These are phyloP conservation scores for Actinopyga echinites DNA, from an alignment of 53 echinoderm and acorn worm genomes.

Conservation along the genomic window DNA sequence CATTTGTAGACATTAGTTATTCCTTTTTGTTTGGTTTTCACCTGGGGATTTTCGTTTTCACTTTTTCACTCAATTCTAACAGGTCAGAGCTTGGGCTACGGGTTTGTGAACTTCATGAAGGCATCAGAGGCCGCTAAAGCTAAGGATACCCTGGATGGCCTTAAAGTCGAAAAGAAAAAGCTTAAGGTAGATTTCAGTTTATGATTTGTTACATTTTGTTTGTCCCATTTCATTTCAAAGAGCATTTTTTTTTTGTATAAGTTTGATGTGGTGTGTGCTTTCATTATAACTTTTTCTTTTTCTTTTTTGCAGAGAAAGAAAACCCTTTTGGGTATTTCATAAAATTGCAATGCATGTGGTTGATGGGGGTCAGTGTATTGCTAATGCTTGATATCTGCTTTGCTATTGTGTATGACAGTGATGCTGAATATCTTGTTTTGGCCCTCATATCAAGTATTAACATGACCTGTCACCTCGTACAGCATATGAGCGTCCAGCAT, in stretches of 20 bases:
- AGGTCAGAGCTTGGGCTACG: constrained; percentile 99
- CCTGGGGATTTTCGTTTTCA: constrained; percentile 65
- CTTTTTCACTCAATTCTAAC: constrained; percentile 61
- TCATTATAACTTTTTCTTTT: too few relatives aligned
- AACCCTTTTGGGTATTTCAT: too few relatives aligned
- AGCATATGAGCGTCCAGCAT: too few relatives aligned
- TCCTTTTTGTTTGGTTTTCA: constrained; percentile 62
- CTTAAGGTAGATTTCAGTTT: constrained; percentile 75
- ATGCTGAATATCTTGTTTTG: too few relatives aligned
- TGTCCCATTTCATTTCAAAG: constrained; percentile 25
- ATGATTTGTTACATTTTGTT: constrained; percentile 26
- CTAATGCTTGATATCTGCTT: constrained; percentile 29
- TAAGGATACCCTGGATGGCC: constrained; percentile 87
- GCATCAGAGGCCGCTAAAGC: constrained; percentile 94
- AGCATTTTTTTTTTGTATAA: too few relatives aligned
- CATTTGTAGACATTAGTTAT: constrained; percentile 31
- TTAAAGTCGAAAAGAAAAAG: constrained; percentile 89
- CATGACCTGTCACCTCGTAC: too few relatives aligned
- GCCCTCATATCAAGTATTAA: too few relatives aligned
- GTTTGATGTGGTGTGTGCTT: too few relatives aligned
- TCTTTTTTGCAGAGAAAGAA: too few relatives aligned
- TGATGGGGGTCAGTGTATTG: neutral
- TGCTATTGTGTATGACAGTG: neutral
- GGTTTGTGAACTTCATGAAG: constrained; percentile 99
- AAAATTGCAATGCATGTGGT: constrained; percentile 3